These are phyloP conservation scores for Cantharis lateralis DNA, from an alignment of 2,888 invertebrate genomes.

Conservation along the genomic window DNA sequence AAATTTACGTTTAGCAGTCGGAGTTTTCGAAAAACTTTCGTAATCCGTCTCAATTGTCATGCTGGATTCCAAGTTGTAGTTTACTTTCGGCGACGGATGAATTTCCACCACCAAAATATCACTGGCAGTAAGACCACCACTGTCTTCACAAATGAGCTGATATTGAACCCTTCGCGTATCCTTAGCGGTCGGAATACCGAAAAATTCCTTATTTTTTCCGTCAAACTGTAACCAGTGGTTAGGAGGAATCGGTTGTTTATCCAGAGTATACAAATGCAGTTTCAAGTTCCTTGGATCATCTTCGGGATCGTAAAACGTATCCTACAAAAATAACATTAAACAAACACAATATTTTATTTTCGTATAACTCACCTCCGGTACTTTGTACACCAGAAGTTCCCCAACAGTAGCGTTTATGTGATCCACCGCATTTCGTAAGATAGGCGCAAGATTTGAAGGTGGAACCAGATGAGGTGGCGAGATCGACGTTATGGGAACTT, in stretches of 20 bases:
- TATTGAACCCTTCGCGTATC: slow-evolving; percentile 79
- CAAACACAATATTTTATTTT: neutral
- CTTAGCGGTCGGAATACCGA: slow-evolving; percentile 75
- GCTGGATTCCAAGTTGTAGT: slow-evolving; percentile 79
- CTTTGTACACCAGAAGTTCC: slow-evolving; percentile 77
- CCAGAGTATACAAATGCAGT: slow-evolving; percentile 74
- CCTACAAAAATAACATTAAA: slow-evolving; percentile 55
- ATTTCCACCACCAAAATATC: slow-evolving; percentile 82
- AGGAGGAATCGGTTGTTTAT: slow-evolving; percentile 68
- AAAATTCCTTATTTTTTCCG: slow-evolving; percentile 84
- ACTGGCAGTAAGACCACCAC: slow-evolving; percentile 72
- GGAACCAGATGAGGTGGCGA: slow-evolving; percentile 42
- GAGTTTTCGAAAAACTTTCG: slow-evolving; percentile 71
- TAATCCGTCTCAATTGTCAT: slow-evolving; percentile 75
- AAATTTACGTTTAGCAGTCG: slow-evolving; percentile 76
- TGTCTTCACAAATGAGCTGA: slow-evolving; percentile 76
- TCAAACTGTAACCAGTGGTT: slow-evolving; percentile 90
- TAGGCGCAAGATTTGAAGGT: slow-evolving; percentile 71
- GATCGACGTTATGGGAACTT: slow-evolving; percentile 64
- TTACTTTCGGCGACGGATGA: slow-evolving; percentile 64
- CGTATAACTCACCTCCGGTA: slow-evolving; percentile 70
- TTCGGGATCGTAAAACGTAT: slow-evolving; percentile 89
- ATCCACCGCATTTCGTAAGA: slow-evolving; percentile 84
- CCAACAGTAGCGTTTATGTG: slow-evolving; percentile 82
- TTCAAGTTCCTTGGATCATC: slow-evolving; percentile 76